These are phyloP conservation scores for Galerucella pusilla DNA, from an alignment of 2,888 invertebrate genomes.

Conservation along the genomic window DNA sequence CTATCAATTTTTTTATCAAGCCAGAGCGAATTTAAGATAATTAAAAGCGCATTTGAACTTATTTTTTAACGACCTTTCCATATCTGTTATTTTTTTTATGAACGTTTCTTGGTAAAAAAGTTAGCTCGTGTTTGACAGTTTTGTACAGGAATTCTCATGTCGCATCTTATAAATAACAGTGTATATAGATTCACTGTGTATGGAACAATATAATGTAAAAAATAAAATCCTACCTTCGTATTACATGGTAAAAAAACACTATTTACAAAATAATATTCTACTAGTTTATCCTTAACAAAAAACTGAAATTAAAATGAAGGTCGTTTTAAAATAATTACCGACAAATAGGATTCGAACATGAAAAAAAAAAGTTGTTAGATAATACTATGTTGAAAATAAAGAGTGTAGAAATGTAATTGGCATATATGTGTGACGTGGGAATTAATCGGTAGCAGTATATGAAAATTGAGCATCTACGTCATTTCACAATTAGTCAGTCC, in stretches of 20 bases:
- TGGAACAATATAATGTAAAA: background rate
- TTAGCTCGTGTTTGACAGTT: too few relatives aligned
- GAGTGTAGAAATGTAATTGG: conserved; percentile 12
- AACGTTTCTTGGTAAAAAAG: too few relatives aligned
- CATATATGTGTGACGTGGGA: background rate
- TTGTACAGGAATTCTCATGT: too few relatives aligned
- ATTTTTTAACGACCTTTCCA: too few relatives aligned
- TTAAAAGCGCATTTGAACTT: too few relatives aligned
- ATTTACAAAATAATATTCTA: conserved; percentile 17
- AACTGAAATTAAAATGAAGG: conserved; percentile 33
- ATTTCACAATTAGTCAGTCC: too few relatives aligned
- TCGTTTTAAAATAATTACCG: conserved; percentile 25
- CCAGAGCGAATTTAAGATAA: too few relatives aligned
- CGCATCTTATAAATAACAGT: too few relatives aligned
- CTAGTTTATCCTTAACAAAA: conserved; percentile 8
- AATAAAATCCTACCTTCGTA: background rate
- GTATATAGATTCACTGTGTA: background rate
- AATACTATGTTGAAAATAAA: background rate
- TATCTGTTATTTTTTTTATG: too few relatives aligned
- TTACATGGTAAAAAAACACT: conserved; percentile 12
- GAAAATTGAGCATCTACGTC: background rate
- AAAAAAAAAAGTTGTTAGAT: background rate
- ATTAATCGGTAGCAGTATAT: background rate
- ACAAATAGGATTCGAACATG: background rate
- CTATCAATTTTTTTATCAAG: too few relatives aligned